A percentile compares a stretch with the other conserved stretches of the same genome.
phyloP scores from a whole-genome alignment of 2,113 vertebrate species.

The Semicossyphus pulcher region DNA sequence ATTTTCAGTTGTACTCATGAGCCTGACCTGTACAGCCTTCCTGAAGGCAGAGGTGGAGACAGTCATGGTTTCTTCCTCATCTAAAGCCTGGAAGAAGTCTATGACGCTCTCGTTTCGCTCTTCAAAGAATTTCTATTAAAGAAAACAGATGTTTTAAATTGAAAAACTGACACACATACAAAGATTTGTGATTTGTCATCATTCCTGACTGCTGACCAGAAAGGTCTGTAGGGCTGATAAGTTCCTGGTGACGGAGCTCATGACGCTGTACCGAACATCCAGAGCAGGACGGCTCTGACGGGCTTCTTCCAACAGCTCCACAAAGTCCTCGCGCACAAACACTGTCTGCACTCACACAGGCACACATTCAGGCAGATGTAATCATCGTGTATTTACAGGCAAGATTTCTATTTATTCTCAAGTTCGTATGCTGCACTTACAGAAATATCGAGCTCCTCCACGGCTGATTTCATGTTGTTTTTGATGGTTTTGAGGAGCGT shows the following conservation, averaged over 20 bases:
- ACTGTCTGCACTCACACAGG: constrained; percentile 42
- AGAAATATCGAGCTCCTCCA: constrained; percentile 85
- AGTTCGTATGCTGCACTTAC: constrained; percentile 81
- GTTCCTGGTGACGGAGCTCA: constrained; percentile 27
- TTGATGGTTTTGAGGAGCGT: constrained; percentile 74
- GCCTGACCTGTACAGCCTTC: no score
- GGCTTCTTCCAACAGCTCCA: constrained; percentile 36
- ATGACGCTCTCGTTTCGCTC: constrained; percentile 70
- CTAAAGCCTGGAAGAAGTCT: no score
- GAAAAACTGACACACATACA: no score
- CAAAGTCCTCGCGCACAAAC: constrained; percentile 37
- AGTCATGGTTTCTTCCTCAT: no score
- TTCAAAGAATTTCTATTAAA: constrained; percentile 66
- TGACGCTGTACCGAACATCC: constrained; percentile 3
- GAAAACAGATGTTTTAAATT: no score
- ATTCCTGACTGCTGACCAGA: constrained; percentile 29
- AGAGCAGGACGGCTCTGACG: constrained; percentile 53
- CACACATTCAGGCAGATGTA: no score
- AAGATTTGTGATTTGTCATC: neutral
- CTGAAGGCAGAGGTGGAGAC: no score
- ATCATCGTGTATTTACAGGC: neutral
- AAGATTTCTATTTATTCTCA: neutral
- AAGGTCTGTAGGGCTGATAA: constrained; percentile 24
- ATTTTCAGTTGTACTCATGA: no score
- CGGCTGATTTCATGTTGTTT: constrained; percentile 75